phyloP scores from a whole-genome alignment of 2,113 vertebrate species.

The Pitta sordida region DNA sequence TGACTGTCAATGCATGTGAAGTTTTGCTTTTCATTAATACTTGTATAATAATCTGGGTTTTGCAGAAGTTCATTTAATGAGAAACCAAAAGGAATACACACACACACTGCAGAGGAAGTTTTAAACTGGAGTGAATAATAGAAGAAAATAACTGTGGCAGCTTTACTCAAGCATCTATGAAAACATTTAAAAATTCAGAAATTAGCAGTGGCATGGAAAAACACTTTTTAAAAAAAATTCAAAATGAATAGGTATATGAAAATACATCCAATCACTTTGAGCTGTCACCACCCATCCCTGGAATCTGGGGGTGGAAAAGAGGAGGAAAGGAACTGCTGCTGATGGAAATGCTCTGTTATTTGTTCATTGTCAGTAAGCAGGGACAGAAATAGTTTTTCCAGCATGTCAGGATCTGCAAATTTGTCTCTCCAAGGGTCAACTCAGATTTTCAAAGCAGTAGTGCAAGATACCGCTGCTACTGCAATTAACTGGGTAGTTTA shows the following conservation, averaged over 20 bases:
- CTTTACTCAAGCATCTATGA: neutral
- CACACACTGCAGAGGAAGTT: neutral
- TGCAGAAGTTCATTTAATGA: neutral
- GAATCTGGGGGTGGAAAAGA: conserved; percentile 42
- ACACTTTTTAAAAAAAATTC: neutral
- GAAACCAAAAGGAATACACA: neutral
- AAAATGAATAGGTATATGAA: conserved; percentile 43
- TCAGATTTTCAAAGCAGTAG: neutral
- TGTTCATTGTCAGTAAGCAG: conserved; percentile 36
- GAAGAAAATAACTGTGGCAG: neutral
- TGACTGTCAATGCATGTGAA: neutral
- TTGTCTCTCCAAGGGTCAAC: neutral
- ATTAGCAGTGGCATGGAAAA: neutral
- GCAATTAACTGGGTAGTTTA: neutral
- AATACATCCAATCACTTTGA: conserved; percentile 31
- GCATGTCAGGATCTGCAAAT: neutral
- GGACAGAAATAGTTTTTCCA: conserved; percentile 25
- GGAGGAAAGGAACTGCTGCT: conserved; percentile 35
- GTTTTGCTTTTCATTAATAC: neutral
- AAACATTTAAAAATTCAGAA: neutral
- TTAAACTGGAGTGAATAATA: neutral
- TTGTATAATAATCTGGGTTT: neutral
- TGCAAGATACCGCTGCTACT: neutral
- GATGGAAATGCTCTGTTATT: conserved; percentile 28
- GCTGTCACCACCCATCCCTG: conserved; percentile 61